These are phyloP conservation scores for Netelia fuscicornis DNA, from an alignment of 2,888 invertebrate species.

Conservation along the genomic window DNA sequence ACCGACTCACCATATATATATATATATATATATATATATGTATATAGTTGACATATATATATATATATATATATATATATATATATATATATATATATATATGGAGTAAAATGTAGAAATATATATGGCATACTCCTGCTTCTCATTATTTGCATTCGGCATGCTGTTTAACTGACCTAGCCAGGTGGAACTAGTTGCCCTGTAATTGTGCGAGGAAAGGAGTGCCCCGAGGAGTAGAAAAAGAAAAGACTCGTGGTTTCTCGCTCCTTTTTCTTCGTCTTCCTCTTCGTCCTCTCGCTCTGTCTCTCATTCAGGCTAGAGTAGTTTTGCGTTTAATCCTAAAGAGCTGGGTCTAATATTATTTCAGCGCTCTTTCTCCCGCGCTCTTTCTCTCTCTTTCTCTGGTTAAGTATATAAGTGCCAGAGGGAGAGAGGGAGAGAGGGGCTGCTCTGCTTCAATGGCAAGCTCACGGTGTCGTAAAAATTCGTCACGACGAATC, in stretches of 20 bases:
- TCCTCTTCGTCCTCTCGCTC: slow-evolving; percentile 63
- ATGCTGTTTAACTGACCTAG: slow-evolving; percentile 71
- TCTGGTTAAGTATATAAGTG: not conserved
- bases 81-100: slow-evolving; percentile 30
- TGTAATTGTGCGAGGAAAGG: slow-evolving; percentile 71
- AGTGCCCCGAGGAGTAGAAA: slow-evolving; percentile 65
- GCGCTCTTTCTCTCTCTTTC: not conserved
- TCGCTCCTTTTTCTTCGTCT: slow-evolving; percentile 46
- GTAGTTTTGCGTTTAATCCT: slow-evolving; percentile 47
- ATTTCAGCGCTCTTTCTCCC: slow-evolving; percentile 20
- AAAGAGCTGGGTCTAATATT: slow-evolving; percentile 65
- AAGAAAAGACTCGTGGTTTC: slow-evolving; percentile 64
- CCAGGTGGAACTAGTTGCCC: slow-evolving; percentile 72
- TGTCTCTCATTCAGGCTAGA: slow-evolving; percentile 27
- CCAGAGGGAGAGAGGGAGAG: not conserved
- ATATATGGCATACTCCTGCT: slow-evolving; percentile 32
- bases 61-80: slow-evolving; percentile 27
- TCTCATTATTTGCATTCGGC: slow-evolving; percentile 72
- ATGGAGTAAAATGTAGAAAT: slow-evolving; percentile 32
- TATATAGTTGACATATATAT: slow-evolving; percentile 7
- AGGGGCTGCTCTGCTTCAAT: not conserved
- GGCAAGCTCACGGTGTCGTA: slow-evolving; percentile 17
- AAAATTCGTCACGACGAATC: slow-evolving; percentile 55
- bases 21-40: slow-evolving; percentile 33
- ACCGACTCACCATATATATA: not conserved